A percentile compares a stretch with the other conserved stretches of the same genome.
Conservation (phyloP, 2,113 vertebrate species). For the Anguilla japonica region DNA sequence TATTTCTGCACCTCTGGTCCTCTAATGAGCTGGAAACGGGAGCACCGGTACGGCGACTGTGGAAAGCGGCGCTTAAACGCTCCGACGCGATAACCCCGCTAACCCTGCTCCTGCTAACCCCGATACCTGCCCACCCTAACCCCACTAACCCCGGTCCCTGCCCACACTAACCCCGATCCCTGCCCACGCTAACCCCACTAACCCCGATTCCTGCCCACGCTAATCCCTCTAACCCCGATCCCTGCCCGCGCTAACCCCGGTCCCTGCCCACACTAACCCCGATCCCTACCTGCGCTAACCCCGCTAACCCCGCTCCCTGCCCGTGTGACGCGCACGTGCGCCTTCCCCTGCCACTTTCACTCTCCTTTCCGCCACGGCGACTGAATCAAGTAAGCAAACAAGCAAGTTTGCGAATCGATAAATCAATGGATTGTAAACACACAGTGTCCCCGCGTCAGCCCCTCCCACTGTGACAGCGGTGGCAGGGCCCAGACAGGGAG, state of each 20-base stretch:
- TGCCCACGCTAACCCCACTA: no score
- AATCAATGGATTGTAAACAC: constrained; percentile 3
- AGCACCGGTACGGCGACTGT: constrained; percentile 1
- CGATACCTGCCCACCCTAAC: no score
- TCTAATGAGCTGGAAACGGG: background rate
- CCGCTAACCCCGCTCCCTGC: no score
- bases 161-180: no score
- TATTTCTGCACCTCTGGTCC: background rate
- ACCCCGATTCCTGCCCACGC: no score
- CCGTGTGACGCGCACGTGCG: background rate
- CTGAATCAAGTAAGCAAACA: background rate
- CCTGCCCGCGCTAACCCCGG: no score
- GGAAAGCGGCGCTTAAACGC: constrained; percentile 6
- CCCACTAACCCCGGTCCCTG: no score
- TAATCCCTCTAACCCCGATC: no score
- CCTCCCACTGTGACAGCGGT: background rate
- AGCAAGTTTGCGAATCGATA: background rate
- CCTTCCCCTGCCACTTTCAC: background rate
- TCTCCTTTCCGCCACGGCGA: background rate
- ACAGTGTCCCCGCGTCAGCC: constrained; percentile 1
- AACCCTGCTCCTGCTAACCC: no score
- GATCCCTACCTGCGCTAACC: no score
- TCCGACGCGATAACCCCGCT: background rate
- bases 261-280: no score
- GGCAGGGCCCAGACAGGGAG: background rate